These are phyloP conservation scores for Apodemia hepburni DNA, from an alignment of 2,888 invertebrate genomes.

Conservation along the genomic window DNA sequence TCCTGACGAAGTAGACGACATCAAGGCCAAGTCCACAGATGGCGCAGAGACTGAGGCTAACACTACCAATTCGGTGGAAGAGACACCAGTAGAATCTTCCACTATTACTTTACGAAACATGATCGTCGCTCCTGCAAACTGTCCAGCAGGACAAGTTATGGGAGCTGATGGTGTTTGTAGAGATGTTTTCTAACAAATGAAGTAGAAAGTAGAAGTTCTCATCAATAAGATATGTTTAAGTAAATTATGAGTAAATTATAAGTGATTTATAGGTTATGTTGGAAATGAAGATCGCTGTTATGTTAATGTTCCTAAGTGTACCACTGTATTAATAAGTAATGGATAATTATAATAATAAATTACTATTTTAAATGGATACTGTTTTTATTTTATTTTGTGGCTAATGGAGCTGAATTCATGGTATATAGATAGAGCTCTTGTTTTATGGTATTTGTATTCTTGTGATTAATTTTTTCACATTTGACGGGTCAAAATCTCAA, in stretches of 20 bases:
- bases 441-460: no score
- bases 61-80: conserved; percentile 42
- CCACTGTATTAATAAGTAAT: not conserved
- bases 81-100: conserved; percentile 30
- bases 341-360: no score
- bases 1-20: conserved; percentile 56
- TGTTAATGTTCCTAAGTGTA: not conserved
- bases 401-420: no score
- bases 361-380: no score
- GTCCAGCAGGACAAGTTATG: conserved; percentile 39
- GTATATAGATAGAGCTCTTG: no score
- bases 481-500: no score
- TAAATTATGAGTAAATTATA: no score
- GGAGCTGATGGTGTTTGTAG: conserved; percentile 42
- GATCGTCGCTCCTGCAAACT: conserved; percentile 44
- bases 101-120: conserved; percentile 46
- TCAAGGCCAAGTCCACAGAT: conserved; percentile 34
- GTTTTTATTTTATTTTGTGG: no score
- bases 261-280: no score
- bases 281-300: not conserved
- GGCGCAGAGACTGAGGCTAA: conserved; percentile 35
- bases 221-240: not conserved
- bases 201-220: not conserved
- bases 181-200: conserved; percentile 37
- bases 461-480: no score